Evolutionary conservation across 2,797 vertebrate species (phyloP).

Genomic region (Sphaeramia orbicularis): DNA sequence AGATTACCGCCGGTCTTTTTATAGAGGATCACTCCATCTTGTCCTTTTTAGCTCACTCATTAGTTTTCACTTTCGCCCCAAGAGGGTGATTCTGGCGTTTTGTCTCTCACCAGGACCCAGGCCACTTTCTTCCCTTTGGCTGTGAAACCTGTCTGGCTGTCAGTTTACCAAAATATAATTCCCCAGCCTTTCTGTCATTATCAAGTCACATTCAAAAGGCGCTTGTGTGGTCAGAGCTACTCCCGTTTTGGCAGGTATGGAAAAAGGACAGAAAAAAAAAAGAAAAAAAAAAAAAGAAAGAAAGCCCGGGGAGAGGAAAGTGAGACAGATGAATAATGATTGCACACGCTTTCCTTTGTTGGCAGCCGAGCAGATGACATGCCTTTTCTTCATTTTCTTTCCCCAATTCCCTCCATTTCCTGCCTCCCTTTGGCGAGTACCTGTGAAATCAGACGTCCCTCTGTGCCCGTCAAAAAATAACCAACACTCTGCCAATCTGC

Average conservation of each 20-base stretch:
- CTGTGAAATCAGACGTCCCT: slow-evolving; percentile 72
- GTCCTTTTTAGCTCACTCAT: slow-evolving; percentile 82
- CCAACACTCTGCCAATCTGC: slow-evolving; percentile 55
- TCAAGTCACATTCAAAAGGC: slow-evolving; percentile 31
- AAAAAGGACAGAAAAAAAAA: background rate
- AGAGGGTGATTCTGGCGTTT: slow-evolving; percentile 61
- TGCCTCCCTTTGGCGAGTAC: slow-evolving; percentile 46
- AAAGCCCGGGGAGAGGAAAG: slow-evolving; percentile 25
- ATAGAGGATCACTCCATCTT: slow-evolving; percentile 82
- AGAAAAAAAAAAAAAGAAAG: background rate
- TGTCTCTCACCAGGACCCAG: slow-evolving; percentile 54
- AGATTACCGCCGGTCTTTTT: slow-evolving; percentile 80
- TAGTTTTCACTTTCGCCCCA: slow-evolving; percentile 61
- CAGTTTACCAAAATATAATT: slow-evolving; percentile 61
- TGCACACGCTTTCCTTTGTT: slow-evolving; percentile 57
- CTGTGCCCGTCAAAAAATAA: slow-evolving; percentile 68
- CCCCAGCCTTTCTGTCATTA: slow-evolving; percentile 18
- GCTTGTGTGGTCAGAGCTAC: slow-evolving; percentile 37
- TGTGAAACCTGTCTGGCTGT: slow-evolving; percentile 38
- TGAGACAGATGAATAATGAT: slow-evolving; percentile 62
- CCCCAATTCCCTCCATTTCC: slow-evolving; percentile 36
- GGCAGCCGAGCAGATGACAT: slow-evolving; percentile 37
- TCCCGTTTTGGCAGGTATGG: slow-evolving; percentile 47
- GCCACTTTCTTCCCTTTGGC: slow-evolving; percentile 54
- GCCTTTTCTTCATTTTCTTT: slow-evolving; percentile 36